Evolutionary conservation across 2,797 vertebrate genomes (phyloP).

Genomic region (Linurgus olivaceus): DNA sequence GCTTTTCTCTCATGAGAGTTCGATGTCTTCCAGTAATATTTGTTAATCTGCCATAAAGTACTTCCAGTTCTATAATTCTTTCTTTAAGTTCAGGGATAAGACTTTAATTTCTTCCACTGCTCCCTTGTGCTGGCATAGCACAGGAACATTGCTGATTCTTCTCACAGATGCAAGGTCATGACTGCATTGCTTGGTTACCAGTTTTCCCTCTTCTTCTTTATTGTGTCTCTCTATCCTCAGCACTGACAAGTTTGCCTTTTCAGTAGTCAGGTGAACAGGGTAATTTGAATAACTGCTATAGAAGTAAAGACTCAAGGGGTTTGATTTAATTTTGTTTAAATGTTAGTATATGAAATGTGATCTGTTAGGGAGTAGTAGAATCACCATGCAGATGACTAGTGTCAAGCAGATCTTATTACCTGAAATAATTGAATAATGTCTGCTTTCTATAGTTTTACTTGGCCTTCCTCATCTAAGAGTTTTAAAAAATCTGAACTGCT

Average conservation of each 20-base stretch:
- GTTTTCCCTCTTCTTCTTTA: not conserved
- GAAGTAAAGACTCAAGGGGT: slow-evolving; percentile 16
- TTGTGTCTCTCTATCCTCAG: not conserved
- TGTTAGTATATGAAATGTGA: slow-evolving; percentile 63
- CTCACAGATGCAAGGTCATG: not conserved
- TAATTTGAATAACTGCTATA: slow-evolving; percentile 21
- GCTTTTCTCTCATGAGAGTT: not conserved
- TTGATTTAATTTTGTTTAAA: slow-evolving; percentile 70
- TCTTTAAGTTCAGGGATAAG: not conserved
- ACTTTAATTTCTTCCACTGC: not conserved
- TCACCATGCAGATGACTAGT: slow-evolving; percentile 38
- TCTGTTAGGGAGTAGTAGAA: slow-evolving; percentile 56
- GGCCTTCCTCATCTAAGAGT: not conserved
- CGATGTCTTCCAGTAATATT: not conserved
- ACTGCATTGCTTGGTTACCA: not conserved
- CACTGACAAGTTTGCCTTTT: slow-evolving; percentile 8
- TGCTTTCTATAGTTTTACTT: slow-evolving; percentile 52
- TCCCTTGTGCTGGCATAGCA: not conserved
- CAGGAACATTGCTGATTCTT: not conserved
- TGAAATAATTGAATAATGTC: slow-evolving; percentile 18
- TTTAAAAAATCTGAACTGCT: slow-evolving; percentile 16
- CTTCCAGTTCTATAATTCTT: not conserved
- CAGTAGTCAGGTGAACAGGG: not conserved
- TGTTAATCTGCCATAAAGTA: not conserved
- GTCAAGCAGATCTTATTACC: slow-evolving; percentile 64